These are phyloP conservation scores for Melanogrammus aeglefinus DNA, from an alignment of 2,797 vertebrate species.

Conservation along the genomic window DNA sequence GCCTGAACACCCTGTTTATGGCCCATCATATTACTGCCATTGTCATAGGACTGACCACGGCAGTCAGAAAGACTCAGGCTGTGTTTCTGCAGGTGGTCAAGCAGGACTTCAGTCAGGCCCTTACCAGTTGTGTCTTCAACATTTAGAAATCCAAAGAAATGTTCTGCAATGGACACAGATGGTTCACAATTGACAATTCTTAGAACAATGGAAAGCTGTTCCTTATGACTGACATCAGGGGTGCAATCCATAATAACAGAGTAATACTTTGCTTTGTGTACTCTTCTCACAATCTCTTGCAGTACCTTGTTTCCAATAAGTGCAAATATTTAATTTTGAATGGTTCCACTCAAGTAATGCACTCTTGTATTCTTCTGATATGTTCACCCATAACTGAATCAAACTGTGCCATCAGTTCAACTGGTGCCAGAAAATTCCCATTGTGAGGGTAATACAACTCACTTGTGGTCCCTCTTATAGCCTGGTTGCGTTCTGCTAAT, in stretches of 20 bases:
- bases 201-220: neutral
- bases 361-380: neutral
- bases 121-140: conserved; percentile 2
- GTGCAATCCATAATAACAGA: neutral
- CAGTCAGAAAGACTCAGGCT: conserved; percentile 8
- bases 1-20: conserved; percentile 31
- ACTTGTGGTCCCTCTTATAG: conserved; percentile 13
- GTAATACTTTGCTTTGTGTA: neutral
- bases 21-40: conserved; percentile 39
- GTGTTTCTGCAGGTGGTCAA: neutral
- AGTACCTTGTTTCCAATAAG: neutral
- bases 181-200: neutral
- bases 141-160: neutral
- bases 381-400: neutral
- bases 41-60: neutral
- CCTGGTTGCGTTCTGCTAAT: conserved; percentile 10
- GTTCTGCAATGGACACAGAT: neutral
- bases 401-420: conserved; percentile 2
- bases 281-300: neutral
- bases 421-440: conserved; percentile 13
- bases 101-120: neutral
- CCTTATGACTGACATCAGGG: neutral
- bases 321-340: neutral
- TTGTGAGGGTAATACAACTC: conserved; percentile 1
- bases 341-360: neutral